Conservation (phyloP, 2,797 vertebrate species). For the Hypotaenidia philippensis region DNA sequence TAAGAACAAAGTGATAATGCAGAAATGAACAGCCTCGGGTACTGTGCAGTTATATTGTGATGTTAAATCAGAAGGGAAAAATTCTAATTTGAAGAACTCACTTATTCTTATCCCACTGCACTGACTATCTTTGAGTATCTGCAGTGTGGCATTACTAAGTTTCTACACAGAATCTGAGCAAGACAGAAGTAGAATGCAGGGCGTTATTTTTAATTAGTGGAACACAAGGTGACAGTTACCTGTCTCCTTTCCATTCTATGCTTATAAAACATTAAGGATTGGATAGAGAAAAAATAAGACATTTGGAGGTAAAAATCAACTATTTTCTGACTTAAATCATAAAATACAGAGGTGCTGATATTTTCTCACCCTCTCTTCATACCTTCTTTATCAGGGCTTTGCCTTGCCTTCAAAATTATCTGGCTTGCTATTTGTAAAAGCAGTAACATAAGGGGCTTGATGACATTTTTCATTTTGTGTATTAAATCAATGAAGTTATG, state of each 20-base stretch:
- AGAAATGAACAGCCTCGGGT: neutral
- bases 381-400: neutral
- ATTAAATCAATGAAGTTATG: neutral
- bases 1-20: neutral
- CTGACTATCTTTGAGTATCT: neutral
- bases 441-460: neutral
- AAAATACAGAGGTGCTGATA: neutral
- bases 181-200: neutral
- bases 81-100: neutral
- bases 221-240: neutral
- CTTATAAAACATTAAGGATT: neutral
- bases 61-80: neutral
- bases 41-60: neutral
- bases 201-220: neutral
- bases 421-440: neutral
- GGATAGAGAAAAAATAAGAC: neutral
- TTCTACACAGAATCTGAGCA: neutral
- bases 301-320: accelerated
- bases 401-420: neutral
- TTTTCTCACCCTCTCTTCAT: neutral
- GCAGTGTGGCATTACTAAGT: neutral
- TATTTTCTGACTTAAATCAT: neutral
- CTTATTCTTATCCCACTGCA: neutral
- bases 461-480: neutral
- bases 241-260: neutral